Percentiles rank a stretch among this genome's conserved stretches.
These are phyloP conservation scores for Sussaba pulchella DNA, from an alignment of 2,888 invertebrate genomes.

Conservation along the genomic window DNA sequence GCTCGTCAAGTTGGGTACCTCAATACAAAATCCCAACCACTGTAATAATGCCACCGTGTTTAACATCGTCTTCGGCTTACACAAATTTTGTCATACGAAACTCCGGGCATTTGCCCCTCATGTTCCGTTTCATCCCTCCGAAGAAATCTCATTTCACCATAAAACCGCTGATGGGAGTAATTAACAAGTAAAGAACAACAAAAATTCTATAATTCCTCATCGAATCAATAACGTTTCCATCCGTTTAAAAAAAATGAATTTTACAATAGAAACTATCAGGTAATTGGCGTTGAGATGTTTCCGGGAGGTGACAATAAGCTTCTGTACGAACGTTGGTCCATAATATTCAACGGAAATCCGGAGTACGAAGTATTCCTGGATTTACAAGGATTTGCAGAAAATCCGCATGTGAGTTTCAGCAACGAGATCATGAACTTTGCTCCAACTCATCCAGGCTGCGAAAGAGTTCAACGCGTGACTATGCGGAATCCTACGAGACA, in stretches of 20 bases:
- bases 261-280: constrained; percentile 76
- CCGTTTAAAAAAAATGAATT: not conserved
- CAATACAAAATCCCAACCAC: constrained; percentile 77
- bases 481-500: constrained; percentile 83
- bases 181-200: constrained; percentile 73
- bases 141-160: constrained; percentile 81
- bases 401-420: constrained; percentile 79
- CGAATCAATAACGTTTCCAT: not conserved
- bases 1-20: constrained; percentile 73
- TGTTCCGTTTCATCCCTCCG: constrained; percentile 84
- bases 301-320: constrained; percentile 75
- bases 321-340: constrained; percentile 84
- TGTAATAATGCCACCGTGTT: constrained; percentile 79
- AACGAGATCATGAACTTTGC: constrained; percentile 80
- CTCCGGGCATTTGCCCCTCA: constrained; percentile 82
- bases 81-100: constrained; percentile 83
- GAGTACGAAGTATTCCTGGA: constrained; percentile 79
- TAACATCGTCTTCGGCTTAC: constrained; percentile 75
- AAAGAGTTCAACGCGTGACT: constrained; percentile 75
- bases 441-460: constrained; percentile 81
- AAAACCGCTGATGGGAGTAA: constrained; percentile 84
- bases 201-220: not conserved
- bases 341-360: constrained; percentile 83
- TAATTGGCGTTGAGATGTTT: constrained; percentile 82
- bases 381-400: constrained; percentile 83